Percentiles rank a stretch among this genome's conserved stretches.
Evolutionary conservation across 2,888 invertebrate species (phyloP).

Genomic region (Heliconius aoede): DNA sequence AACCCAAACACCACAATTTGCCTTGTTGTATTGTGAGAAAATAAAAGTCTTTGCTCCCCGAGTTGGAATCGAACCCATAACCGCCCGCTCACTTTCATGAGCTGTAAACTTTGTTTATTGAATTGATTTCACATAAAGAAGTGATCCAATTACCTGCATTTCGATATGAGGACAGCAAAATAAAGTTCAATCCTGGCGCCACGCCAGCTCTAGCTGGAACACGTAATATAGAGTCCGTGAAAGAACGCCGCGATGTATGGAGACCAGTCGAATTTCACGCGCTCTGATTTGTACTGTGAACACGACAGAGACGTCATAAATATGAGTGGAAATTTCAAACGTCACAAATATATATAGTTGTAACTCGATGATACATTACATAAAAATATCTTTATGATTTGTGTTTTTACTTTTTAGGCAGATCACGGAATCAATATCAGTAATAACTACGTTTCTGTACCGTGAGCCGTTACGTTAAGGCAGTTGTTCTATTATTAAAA

Average conservation of each 20-base stretch:
- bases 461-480: too few relatives aligned
- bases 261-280: slow-evolving; percentile 18
- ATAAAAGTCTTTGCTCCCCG: not conserved
- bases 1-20: not conserved
- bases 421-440: too few relatives aligned
- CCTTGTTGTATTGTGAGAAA: not conserved
- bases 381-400: too few relatives aligned
- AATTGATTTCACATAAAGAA: slow-evolving; percentile 3
- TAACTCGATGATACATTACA: too few relatives aligned
- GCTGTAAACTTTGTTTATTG: not conserved
- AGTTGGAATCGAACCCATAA: not conserved
- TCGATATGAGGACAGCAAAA: slow-evolving; percentile 14
- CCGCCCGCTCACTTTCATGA: not conserved
- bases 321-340: slow-evolving; percentile 12
- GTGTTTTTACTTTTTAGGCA: too few relatives aligned
- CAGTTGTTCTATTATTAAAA: too few relatives aligned
- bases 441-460: too few relatives aligned
- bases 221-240: slow-evolving; percentile 11
- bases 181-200: slow-evolving; percentile 27
- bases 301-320: slow-evolving; percentile 9
- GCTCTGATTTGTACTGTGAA: slow-evolving; percentile 21
- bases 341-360: not conserved
- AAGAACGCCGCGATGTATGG: slow-evolving; percentile 16
- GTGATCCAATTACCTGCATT: slow-evolving; percentile 31
- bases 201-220: slow-evolving; percentile 30